These are phyloP conservation scores for Entomyzon cyanotis DNA, from an alignment of 2,113 vertebrate species.

Conservation along the genomic window DNA sequence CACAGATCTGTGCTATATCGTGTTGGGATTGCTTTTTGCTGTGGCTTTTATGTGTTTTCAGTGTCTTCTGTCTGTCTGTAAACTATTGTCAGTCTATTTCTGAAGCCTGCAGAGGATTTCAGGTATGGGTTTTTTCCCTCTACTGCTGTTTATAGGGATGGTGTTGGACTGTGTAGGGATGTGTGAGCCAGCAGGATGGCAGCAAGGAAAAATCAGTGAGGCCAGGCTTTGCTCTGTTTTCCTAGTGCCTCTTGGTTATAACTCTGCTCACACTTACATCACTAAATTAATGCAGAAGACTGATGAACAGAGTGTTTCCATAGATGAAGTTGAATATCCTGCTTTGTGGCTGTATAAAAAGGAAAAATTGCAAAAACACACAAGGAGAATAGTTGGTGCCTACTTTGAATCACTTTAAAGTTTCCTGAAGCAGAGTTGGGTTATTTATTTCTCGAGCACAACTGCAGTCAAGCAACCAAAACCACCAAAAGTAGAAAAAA, in stretches of 20 bases:
- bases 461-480: neutral
- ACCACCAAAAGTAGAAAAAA: neutral
- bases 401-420: neutral
- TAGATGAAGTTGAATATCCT: neutral
- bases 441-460: neutral
- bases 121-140: neutral
- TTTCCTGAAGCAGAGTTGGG: neutral
- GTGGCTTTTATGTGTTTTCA: neutral
- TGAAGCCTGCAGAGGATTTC: neutral
- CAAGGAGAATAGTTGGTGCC: neutral
- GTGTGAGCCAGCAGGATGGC: neutral
- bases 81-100: neutral
- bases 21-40: neutral
- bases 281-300: neutral
- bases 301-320: neutral
- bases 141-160: neutral
- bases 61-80: neutral
- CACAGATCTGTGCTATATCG: rapidly evolving
- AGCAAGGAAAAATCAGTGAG: neutral
- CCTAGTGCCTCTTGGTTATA: neutral
- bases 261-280: neutral
- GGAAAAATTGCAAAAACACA: neutral
- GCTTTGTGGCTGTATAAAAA: neutral
- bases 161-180: neutral
- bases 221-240: neutral